phyloP scores from a whole-genome alignment of 2,113 vertebrate genomes.

The Sapajus apella region DNA sequence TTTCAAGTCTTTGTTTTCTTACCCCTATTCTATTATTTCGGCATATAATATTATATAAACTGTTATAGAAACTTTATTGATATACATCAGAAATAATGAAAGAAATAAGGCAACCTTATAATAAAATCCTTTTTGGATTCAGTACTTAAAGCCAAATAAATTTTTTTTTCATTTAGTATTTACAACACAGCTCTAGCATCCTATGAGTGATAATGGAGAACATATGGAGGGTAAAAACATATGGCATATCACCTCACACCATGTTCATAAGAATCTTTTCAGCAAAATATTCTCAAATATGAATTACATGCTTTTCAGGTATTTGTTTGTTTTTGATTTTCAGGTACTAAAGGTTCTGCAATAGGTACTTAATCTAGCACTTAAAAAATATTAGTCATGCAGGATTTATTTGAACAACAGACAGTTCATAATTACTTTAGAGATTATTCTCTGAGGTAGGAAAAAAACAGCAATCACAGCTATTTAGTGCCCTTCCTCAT shows the following conservation, averaged over 20 bases:
- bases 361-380: background rate
- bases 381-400: background rate
- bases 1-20: background rate
- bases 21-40: background rate
- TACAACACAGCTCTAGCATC: background rate
- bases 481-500: background rate
- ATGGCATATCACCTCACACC: background rate
- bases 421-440: background rate
- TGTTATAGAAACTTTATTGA: background rate
- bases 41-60: background rate
- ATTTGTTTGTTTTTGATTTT: background rate
- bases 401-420: slow-evolving; percentile 12
- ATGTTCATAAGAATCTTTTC: background rate
- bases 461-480: background rate
- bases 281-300: background rate
- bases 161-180: background rate
- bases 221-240: background rate
- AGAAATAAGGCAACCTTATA: background rate
- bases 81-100: background rate
- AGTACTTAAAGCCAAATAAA: background rate
- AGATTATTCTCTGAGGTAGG: background rate
- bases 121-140: background rate
- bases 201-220: background rate
- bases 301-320: background rate
- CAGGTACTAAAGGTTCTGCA: background rate